These are phyloP conservation scores for Aramus guarauna DNA, from an alignment of 2,113 vertebrate genomes.

Conservation along the genomic window DNA sequence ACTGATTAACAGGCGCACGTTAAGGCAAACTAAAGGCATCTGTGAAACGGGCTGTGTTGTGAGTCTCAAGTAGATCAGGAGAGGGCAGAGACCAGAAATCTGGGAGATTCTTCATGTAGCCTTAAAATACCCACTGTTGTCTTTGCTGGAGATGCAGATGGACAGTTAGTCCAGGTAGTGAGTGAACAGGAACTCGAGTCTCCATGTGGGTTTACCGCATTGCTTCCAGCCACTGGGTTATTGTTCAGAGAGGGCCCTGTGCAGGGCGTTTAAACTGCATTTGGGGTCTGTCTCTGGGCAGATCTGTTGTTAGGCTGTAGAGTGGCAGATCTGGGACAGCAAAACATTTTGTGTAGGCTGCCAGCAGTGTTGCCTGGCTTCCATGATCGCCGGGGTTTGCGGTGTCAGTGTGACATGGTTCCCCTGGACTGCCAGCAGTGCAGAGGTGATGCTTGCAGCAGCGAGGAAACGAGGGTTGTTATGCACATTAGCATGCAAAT, in stretches of 20 bases:
- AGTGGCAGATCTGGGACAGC: not conserved
- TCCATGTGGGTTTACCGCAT: fast-evolving
- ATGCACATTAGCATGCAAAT: not conserved
- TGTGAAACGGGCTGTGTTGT: not conserved
- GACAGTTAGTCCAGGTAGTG: not conserved
- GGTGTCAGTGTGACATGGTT: not conserved
- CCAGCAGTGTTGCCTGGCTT: not conserved
- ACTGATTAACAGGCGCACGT: not conserved
- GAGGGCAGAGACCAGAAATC: not conserved
- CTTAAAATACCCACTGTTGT: not conserved
- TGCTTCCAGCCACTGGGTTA: no score
- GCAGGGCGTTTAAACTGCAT: not conserved
- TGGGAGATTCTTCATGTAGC: not conserved
- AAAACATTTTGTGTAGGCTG: not conserved
- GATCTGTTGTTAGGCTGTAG: not conserved
- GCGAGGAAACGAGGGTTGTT: not conserved
- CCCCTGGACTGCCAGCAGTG: not conserved
- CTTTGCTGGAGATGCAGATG: not conserved
- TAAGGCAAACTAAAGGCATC: not conserved
- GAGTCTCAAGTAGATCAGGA: not conserved
- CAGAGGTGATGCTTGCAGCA: not conserved
- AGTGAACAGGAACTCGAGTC: not conserved
- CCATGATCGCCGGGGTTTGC: fast-evolving
- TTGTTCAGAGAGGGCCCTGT: no score
- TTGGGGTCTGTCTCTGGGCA: not conserved